Evolutionary conservation across 2,797 vertebrate species (phyloP).

Genomic region (Pyrocephalus nanus): DNA sequence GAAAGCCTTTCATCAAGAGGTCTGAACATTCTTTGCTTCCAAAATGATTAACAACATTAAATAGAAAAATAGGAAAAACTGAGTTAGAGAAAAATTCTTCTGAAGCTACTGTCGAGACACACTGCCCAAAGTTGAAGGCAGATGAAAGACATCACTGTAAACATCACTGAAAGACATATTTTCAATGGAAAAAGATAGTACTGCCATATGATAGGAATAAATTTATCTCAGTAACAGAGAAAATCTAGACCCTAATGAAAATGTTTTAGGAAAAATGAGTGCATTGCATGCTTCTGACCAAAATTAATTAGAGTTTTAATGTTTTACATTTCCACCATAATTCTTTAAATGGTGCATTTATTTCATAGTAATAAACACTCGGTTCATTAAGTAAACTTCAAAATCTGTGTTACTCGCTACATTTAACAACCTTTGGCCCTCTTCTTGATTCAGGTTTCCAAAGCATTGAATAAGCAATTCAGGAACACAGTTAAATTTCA

Average conservation of each 20-base stretch:
- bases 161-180: neutral
- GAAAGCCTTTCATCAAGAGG: neutral
- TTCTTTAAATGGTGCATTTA: conserved; percentile 82
- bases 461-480: conserved; percentile 82
- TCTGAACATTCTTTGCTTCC: neutral
- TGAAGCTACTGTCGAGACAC: neutral
- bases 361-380: conserved; percentile 86
- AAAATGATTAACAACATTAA: conserved; percentile 2
- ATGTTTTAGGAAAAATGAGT: conserved; percentile 73
- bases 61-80: neutral
- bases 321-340: conserved; percentile 77
- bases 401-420: conserved; percentile 84
- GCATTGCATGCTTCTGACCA: conserved; percentile 69
- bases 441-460: conserved; percentile 75
- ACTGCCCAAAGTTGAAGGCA: neutral
- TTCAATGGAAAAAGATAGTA: conserved; percentile 30
- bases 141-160: neutral
- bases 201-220: conserved; percentile 30
- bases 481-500: conserved; percentile 89
- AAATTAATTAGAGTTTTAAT: conserved; percentile 82
- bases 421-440: conserved; percentile 85
- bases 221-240: conserved; percentile 66
- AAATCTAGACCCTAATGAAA: conserved; percentile 70
- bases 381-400: conserved; percentile 90
- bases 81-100: neutral